phyloP scores from a whole-genome alignment of 2,113 vertebrate genomes.

The Otus sunia region DNA sequence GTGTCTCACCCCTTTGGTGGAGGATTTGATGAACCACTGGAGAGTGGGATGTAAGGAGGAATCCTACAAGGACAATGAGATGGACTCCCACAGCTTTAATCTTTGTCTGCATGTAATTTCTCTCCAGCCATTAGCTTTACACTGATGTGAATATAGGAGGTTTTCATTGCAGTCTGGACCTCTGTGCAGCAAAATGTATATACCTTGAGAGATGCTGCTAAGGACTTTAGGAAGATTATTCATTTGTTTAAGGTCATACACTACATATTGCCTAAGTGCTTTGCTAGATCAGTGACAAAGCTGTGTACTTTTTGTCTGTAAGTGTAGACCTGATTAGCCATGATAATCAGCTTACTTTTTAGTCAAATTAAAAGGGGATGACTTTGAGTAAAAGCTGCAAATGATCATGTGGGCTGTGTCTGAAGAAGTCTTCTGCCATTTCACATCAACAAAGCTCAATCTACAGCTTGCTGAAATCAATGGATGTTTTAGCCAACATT shows the following conservation, averaged over 20 bases:
- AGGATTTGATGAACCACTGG: neutral
- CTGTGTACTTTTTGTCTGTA: neutral
- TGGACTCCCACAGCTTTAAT: neutral
- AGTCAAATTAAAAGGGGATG: neutral
- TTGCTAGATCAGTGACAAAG: neutral
- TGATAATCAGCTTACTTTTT: neutral
- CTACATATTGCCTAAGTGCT: neutral
- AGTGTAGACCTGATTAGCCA: neutral
- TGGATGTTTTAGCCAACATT: neutral
- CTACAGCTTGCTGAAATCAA: neutral
- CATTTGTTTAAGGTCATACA: neutral
- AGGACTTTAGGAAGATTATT: neutral
- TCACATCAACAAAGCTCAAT: neutral
- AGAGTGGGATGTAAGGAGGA: neutral
- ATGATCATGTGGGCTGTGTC: neutral
- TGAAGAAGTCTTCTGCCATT: neutral
- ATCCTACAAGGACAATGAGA: neutral
- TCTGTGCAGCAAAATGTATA: neutral
- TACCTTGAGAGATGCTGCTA: neutral
- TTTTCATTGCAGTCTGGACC: neutral
- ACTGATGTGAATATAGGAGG: neutral
- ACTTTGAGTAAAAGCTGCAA: neutral
- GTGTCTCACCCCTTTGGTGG: neutral
- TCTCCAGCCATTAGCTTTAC: neutral
- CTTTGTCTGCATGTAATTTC: neutral